Base-by-base conservation (phyloP, 2,113 vertebrate genomes). In the Calyptomena viridis region DNA sequence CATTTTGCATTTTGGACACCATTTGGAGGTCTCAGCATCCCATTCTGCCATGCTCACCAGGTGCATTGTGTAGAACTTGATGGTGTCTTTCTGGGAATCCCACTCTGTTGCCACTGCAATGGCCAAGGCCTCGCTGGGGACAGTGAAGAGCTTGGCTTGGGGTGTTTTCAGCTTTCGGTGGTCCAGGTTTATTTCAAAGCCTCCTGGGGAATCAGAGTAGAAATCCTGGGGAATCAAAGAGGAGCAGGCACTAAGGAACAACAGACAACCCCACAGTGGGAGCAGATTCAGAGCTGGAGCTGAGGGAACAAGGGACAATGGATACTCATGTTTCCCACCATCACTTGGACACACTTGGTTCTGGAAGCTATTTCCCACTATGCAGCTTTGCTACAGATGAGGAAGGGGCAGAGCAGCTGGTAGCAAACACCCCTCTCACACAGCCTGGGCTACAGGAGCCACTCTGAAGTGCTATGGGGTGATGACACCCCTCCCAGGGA, bases 1-100 rank as follows among this genome's bases (percentile, higher is more conserved):
- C 3, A 5, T 27, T 30, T 33, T 52, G 35, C 3, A 0, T 11
- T 42, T 16, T 52, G 33, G 33, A 86, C 27, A 52, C 67, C 0
- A 1, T 74, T 58, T 19, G 5, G 2, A 68, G 53, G 17, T 37
- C 37, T 64, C 31, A 12, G 37, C 11, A 4, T 20, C 76, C 30
- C 16, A 6, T 5, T 13, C 28, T 16, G 46, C 35, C 1, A 0
- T 19, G 56, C 95, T 90, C 97, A 99, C 99, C 98, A 99, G 91
- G 35, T 99, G 99, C 99, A 99, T 99, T 0, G 98, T 98, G 98
- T 99, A 99, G 97, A 98, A 98, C 96, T 99, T 99, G 89, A 99
- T 98, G 11, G 98, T 99, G 83, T 99, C 99, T 71, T 94, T 98
- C 97, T 99, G 99, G 91, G 98, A 97, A 64, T 99, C 99, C 99